phyloP scores from a whole-genome alignment of 2,888 invertebrate species.

The Lepidochrysops patricia region DNA sequence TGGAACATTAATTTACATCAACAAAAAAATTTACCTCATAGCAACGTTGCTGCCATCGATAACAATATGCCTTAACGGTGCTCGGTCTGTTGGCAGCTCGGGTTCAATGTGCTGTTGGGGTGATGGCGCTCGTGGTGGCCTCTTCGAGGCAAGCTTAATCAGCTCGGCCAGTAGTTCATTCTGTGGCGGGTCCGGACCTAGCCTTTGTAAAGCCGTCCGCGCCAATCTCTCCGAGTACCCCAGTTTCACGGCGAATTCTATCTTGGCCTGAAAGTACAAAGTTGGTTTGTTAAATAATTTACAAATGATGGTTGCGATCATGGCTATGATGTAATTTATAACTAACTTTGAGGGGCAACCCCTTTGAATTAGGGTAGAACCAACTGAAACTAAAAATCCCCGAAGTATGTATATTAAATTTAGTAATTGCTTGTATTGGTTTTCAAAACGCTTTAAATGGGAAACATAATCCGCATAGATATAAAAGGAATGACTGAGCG shows the following conservation, averaged over 20 bases:
- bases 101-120: conserved; percentile 48
- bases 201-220: conserved; percentile 84
- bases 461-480: no score
- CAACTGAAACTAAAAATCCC: no score
- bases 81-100: conserved; percentile 50
- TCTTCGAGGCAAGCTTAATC: conserved; percentile 83
- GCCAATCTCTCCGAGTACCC: conserved; percentile 93
- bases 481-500: neutral
- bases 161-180: conserved; percentile 92
- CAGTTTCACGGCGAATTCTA: conserved; percentile 93
- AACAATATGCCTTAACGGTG: conserved; percentile 82
- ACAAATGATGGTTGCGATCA: no score
- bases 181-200: conserved; percentile 89
- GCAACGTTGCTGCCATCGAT: conserved; percentile 97
- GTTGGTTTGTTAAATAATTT: neutral
- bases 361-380: no score
- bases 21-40: conserved; percentile 84
- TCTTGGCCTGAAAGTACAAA: conserved; percentile 65
- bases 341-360: no score
- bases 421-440: no score
- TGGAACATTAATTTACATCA: no score
- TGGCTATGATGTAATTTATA: no score
- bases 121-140: conserved; percentile 48
- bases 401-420: no score
- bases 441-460: no score